Base-by-base conservation (phyloP, 1,140 invertebrate genomes). In the Colletes gigas region DNA sequence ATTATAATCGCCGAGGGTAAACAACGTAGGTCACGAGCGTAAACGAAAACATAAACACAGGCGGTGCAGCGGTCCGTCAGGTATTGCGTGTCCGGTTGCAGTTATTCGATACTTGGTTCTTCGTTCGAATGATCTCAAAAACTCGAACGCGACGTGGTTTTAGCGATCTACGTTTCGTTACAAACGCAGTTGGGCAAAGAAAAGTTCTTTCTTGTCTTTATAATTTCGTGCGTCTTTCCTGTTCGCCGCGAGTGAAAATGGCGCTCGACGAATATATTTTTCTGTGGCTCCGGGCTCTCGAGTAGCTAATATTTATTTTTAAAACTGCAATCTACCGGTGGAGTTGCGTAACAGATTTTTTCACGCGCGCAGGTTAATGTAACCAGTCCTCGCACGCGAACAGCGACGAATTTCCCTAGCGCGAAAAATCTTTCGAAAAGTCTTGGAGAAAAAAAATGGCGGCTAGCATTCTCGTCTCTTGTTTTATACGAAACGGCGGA, bases 121-220 rank as follows among this genome's bases (percentile, higher is more conserved):
- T 47, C n/a, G n/a, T n/a, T 63, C 67, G 2, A 50, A 60, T 41
- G 55, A 71, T 78, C 59, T 54, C 52, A 47, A 54, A 63, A 65
- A 30, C 30, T 30, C 30, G 30, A 30, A 30, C 30, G 30, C 2
- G 30, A 30, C 30, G 2, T 30, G 30, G 30, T 30, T 30, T 30
- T 30, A 30, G 30, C 2, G 0, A 30, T 30, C 30, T 30, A 30
- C 30, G 30, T 30, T 30, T 30, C 30, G 30, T 30, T 30, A n/a
- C n/a, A n/a, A 30, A 30, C 30, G 3, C 21, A 17, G 72, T 50
- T 63, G 9, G 47, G 57, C 19, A 15, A 70, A 12, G 17, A 59
- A 47, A 66, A 19, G 54, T 15, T 55, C 54, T 30, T 55, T 2
- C 3, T 21, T 30, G 21, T 17, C 9, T 7, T 15, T 2, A 39